Evolutionary conservation across 2,797 vertebrate genomes (phyloP).

Genomic region (Cryptoprocta ferox): DNA sequence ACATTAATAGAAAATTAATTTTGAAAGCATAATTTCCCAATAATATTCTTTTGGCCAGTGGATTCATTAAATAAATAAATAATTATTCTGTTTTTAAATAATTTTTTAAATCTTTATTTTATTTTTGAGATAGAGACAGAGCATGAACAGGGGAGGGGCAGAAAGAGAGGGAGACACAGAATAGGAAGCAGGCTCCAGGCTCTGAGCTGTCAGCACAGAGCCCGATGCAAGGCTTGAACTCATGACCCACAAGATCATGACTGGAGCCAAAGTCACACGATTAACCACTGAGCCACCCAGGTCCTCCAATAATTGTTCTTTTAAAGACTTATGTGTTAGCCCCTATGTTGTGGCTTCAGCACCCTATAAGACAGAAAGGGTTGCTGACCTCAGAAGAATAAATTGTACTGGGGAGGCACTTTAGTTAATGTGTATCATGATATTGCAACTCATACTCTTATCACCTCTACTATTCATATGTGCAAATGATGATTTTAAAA

Average conservation of each 20-base stretch:
- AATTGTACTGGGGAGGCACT: neutral
- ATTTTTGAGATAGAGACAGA: no score
- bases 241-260: no score
- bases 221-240: fast-evolving
- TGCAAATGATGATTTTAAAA: conserved; percentile 25
- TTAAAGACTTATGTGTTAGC: neutral
- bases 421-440: neutral
- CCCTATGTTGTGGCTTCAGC: neutral
- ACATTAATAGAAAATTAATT: conserved; percentile 9
- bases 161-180: no score
- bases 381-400: neutral
- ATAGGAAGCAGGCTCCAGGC: no score
- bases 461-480: neutral
- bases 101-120: no score
- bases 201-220: no score
- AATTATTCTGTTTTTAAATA: neutral
- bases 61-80: neutral
- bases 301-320: neutral
- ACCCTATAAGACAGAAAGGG: neutral
- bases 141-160: no score
- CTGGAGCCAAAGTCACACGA: no score
- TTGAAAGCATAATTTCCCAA: neutral
- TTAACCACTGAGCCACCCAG: no score
- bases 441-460: neutral
- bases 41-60: neutral